Percentiles rank a stretch among this genome's conserved stretches.
Evolutionary conservation across 2,888 invertebrate genomes (phyloP).

Genomic region (Adineta ricciae): DNA sequence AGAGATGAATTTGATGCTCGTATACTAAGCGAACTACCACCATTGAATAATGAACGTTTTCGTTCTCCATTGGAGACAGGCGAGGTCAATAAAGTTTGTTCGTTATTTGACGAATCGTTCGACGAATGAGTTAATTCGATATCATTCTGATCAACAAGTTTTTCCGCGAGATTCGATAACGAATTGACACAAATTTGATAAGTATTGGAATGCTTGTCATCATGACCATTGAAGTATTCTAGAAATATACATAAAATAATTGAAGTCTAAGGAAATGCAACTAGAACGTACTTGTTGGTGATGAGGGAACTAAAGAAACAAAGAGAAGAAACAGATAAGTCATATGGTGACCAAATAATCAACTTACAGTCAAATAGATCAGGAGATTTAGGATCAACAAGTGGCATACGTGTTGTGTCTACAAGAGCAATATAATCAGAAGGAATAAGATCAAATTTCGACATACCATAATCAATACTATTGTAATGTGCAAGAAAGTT

Average conservation of each 20-base stretch:
- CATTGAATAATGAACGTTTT: background rate
- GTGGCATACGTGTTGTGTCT: background rate
- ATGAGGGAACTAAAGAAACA: background rate
- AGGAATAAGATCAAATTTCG: background rate
- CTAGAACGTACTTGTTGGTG: background rate
- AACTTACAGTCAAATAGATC: background rate
- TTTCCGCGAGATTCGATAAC: background rate
- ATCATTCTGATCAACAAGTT: background rate
- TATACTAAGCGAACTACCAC: background rate
- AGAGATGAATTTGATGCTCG: background rate
- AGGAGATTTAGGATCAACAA: no score
- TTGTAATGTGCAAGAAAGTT: background rate
- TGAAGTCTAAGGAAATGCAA: background rate
- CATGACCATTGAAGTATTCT: background rate
- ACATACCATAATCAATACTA: background rate
- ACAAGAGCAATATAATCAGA: background rate
- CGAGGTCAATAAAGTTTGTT: background rate
- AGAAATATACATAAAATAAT: background rate
- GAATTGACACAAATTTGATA: background rate
- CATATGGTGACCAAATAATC: background rate
- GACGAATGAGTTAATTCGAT: background rate
- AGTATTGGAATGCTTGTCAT: background rate
- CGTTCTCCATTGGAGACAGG: background rate
- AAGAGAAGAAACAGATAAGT: background rate
- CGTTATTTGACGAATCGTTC: background rate